Percentiles rank a stretch among this genome's conserved stretches.
Evolutionary conservation across 2,888 invertebrate genomes (phyloP).

Genomic region (Oscheius onirici): DNA sequence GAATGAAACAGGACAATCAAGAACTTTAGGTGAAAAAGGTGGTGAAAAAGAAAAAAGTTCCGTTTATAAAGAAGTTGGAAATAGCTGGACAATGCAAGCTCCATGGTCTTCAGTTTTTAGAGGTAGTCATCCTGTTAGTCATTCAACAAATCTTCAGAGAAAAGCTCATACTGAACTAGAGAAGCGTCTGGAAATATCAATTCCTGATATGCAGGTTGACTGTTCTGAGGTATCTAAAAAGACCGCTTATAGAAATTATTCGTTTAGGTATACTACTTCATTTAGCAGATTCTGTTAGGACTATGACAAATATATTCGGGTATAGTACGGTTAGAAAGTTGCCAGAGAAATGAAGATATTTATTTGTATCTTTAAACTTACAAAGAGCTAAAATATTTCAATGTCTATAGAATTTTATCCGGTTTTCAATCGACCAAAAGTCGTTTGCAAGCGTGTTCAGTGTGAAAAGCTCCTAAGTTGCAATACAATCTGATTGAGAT

Average conservation of each 20-base stretch:
- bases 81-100: slow-evolving; percentile 56
- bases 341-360: background rate
- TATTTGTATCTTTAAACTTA: background rate
- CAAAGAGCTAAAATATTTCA: too few species aligned
- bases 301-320: slow-evolving; percentile 2
- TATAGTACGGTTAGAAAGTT: slow-evolving; percentile 10
- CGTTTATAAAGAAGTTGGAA: slow-evolving; percentile 49
- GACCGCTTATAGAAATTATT: slow-evolving; percentile 48
- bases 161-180: slow-evolving; percentile 54
- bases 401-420: too few species aligned
- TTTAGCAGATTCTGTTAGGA: background rate
- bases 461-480: too few species aligned
- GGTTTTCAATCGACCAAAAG: too few species aligned
- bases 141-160: slow-evolving; percentile 36
- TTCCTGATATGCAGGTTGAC: slow-evolving; percentile 51
- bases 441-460: too few species aligned
- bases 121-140: slow-evolving; percentile 25
- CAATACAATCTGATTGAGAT: too few species aligned
- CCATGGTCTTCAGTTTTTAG: slow-evolving; percentile 49
- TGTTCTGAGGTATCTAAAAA: too few species aligned
- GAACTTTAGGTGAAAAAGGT: slow-evolving; percentile 38
- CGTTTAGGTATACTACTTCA: background rate
- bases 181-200: slow-evolving; percentile 39
- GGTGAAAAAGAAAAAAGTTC: slow-evolving; percentile 38
- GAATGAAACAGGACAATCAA: background rate